These are phyloP conservation scores for Pseudomyrmex concolor DNA, from an alignment of 1,140 invertebrate genomes.

Conservation along the genomic window DNA sequence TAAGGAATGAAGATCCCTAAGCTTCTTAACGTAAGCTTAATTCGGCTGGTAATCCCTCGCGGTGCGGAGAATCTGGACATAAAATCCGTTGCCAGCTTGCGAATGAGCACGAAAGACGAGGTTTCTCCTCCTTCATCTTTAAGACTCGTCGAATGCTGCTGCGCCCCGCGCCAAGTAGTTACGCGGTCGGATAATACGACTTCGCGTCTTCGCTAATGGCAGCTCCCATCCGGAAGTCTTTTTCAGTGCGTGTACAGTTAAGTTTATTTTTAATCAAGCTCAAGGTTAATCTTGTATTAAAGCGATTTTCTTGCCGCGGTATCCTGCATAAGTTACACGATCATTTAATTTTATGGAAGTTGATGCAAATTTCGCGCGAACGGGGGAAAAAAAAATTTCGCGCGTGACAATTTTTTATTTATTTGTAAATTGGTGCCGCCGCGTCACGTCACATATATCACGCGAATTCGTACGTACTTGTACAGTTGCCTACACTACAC, in stretches of 20 bases:
- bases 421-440: too few species aligned
- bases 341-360: neutral
- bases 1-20: slow-evolving; percentile 58
- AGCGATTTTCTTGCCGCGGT: neutral
- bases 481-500: too few species aligned
- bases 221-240: neutral
- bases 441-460: too few species aligned
- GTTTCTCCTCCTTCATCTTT: slow-evolving; percentile 28
- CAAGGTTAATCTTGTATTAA: neutral
- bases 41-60: slow-evolving; percentile 66
- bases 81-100: slow-evolving; percentile 65
- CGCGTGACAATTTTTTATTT: too few species aligned
- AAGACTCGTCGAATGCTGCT: slow-evolving; percentile 45
- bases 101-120: slow-evolving; percentile 9
- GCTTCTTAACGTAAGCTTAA: slow-evolving; percentile 69
- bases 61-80: slow-evolving; percentile 56
- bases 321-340: neutral
- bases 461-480: too few species aligned
- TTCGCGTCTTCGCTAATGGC: slow-evolving; percentile 39
- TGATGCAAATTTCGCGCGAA: neutral
- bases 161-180: slow-evolving; percentile 26
- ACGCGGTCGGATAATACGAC: slow-evolving; percentile 37
- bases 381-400: neutral
- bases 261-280: slow-evolving; percentile 26
- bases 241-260: neutral